A percentile compares a stretch with the other conserved stretches of the same genome.
phyloP scores from a whole-genome alignment of 2,113 vertebrate genomes.

The Macrotus californicus region DNA sequence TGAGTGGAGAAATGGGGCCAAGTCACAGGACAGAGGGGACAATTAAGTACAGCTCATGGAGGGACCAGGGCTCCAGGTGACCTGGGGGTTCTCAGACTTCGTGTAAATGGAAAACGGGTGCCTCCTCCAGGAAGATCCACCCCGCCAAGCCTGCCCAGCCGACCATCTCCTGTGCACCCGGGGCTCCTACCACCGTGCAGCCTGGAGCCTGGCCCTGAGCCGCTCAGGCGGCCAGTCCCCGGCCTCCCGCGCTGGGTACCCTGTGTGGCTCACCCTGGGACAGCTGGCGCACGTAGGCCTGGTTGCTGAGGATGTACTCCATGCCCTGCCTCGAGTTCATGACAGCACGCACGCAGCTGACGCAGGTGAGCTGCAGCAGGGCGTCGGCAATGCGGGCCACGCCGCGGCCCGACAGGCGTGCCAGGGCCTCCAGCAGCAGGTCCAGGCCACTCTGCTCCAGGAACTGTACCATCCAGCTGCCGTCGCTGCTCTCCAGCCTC shows the following conservation, averaged over 20 bases:
- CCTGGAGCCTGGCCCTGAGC: not conserved
- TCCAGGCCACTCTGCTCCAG: slow-evolving; percentile 94
- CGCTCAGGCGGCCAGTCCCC: rapidly evolving
- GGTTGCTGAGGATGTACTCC: slow-evolving; percentile 94
- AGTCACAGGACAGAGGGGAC: not conserved
- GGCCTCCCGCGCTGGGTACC: rapidly evolving
- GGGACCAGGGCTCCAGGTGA: not conserved
- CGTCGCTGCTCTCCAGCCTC: slow-evolving; percentile 90
- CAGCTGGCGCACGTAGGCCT: slow-evolving; percentile 95
- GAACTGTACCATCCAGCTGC: slow-evolving; percentile 97
- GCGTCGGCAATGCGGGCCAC: slow-evolving; percentile 93
- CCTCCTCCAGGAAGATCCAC: not conserved
- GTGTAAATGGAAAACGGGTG: rapidly evolving
- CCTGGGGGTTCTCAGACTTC: not conserved
- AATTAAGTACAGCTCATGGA: rapidly evolving
- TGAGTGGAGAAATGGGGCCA: no score
- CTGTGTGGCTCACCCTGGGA: slow-evolving; percentile 85
- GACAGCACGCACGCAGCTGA: slow-evolving; percentile 93
- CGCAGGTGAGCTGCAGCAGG: slow-evolving; percentile 95
- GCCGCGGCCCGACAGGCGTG: slow-evolving; percentile 91
- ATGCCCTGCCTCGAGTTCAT: slow-evolving; percentile 95
- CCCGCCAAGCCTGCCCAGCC: not conserved
- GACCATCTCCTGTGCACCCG: rapidly evolving
- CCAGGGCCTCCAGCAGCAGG: slow-evolving; percentile 94
- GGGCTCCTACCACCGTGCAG: rapidly evolving